Evolutionary conservation across 2,113 vertebrate genomes (phyloP).

Genomic region (Pica pica): DNA sequence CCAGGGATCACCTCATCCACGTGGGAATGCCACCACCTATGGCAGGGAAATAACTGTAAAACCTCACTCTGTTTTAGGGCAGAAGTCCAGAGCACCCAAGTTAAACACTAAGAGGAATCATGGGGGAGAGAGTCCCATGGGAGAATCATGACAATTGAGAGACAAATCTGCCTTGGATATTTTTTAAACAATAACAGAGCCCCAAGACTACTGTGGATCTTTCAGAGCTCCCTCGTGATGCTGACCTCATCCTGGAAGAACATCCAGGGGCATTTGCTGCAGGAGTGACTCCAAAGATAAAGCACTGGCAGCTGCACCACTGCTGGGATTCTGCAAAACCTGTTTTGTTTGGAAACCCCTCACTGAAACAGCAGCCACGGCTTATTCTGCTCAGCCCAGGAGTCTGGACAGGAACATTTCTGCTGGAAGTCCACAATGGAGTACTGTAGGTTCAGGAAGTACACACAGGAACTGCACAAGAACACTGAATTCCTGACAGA

Average conservation of each 20-base stretch:
- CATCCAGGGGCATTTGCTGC: background rate
- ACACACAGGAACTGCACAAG: background rate
- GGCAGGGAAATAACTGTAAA: background rate
- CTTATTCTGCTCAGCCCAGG: background rate
- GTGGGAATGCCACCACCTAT: background rate
- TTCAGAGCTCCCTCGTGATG: background rate
- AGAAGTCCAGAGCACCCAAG: background rate
- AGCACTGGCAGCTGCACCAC: background rate
- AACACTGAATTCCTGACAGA: conserved; percentile 22
- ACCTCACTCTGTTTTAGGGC: background rate
- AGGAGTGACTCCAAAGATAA: background rate
- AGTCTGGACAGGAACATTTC: background rate
- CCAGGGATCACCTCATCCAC: background rate
- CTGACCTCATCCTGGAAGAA: conserved; percentile 3
- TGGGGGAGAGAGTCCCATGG: background rate
- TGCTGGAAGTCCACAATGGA: conserved; percentile 3
- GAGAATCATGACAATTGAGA: background rate
- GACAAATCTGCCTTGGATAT: background rate
- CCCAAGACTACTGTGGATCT: background rate
- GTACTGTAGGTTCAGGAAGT: conserved; percentile 15
- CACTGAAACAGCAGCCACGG: background rate
- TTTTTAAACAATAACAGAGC: background rate
- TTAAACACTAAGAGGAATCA: background rate
- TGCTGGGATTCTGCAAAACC: background rate
- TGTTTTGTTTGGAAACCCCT: background rate